phyloP scores from a whole-genome alignment of 2,113 vertebrate species.

The Apodemus speciosus region DNA sequence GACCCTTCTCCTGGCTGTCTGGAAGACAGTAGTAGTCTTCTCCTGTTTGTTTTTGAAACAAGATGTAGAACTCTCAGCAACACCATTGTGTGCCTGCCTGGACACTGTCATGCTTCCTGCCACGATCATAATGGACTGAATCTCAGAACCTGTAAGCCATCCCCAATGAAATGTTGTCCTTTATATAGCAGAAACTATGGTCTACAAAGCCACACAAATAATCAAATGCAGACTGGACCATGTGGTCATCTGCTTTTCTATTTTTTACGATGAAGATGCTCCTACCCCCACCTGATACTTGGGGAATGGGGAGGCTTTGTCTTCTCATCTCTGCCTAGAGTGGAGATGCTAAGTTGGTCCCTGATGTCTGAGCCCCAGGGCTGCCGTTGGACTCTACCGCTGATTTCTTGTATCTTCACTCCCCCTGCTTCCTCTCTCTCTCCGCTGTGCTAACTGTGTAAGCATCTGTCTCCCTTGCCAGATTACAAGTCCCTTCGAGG shows the following conservation, averaged over 20 bases:
- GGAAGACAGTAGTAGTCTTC: too few species aligned
- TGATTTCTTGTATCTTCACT: background rate
- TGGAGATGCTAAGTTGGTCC: conserved; percentile 25
- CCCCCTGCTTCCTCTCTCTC: background rate
- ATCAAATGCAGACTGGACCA: background rate
- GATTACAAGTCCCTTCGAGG: conserved; percentile 57
- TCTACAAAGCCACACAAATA: background rate
- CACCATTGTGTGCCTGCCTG: too few species aligned
- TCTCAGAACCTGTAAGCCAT: too few species aligned
- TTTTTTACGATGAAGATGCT: background rate
- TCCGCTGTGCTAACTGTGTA: background rate
- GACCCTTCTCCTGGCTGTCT: too few species aligned
- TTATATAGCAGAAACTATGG: background rate
- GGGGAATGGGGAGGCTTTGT: background rate
- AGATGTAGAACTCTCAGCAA: too few species aligned
- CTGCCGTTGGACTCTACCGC: conserved; percentile 26
- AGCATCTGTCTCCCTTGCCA: conserved; percentile 21
- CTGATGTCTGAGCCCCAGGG: background rate
- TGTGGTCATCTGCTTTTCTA: background rate
- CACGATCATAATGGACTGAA: too few species aligned
- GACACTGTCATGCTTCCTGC: too few species aligned
- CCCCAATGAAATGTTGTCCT: too few species aligned
- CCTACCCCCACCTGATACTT: background rate
- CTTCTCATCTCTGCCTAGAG: background rate
- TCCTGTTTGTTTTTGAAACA: too few species aligned